Percentiles rank a stretch among this genome's conserved stretches.
Conservation (phyloP, 2,888 invertebrate species). For the Rhabditoides inermis region DNA sequence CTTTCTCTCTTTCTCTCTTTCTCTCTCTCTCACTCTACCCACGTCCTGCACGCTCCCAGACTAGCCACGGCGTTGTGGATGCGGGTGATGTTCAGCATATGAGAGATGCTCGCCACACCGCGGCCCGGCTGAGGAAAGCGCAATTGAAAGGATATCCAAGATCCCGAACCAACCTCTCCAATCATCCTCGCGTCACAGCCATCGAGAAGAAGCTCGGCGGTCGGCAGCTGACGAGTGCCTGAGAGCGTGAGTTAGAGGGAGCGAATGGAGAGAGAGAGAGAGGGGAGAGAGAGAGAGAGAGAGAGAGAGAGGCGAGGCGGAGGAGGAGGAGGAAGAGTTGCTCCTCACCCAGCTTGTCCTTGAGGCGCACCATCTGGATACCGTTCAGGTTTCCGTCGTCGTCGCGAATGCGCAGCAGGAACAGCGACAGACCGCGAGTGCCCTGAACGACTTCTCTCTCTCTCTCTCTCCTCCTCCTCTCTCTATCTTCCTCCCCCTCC, state of each 20-base stretch:
- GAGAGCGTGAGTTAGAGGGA: no score
- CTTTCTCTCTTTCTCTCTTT: background rate
- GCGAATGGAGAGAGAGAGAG: background rate
- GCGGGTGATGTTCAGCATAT: conserved; percentile 59
- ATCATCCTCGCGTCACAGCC: conserved; percentile 43
- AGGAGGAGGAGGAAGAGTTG: conserved; percentile 42
- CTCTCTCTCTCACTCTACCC: background rate
- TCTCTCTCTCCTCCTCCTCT: no score
- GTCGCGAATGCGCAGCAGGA: conserved; percentile 55
- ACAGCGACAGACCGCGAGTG: conserved; percentile 57
- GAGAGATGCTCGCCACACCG: conserved; percentile 58
- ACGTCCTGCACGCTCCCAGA: background rate
- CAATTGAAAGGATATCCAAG: no score
- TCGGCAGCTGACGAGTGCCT: conserved; percentile 53
- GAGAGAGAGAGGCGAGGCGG: background rate
- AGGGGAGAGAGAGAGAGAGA: background rate
- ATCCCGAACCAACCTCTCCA: conserved; percentile 17
- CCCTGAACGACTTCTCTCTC: conserved; percentile 54
- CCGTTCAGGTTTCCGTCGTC: conserved; percentile 56
- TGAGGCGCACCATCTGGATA: conserved; percentile 58
- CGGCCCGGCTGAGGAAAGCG: no score
- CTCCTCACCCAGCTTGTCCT: conserved; percentile 60
- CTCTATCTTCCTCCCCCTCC: no score
- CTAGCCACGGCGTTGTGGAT: conserved; percentile 58
- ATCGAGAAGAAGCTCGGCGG: conserved; percentile 60